Evolutionary conservation across 2,797 vertebrate species (phyloP).

Genomic region (Pseudomugil tenellus): DNA sequence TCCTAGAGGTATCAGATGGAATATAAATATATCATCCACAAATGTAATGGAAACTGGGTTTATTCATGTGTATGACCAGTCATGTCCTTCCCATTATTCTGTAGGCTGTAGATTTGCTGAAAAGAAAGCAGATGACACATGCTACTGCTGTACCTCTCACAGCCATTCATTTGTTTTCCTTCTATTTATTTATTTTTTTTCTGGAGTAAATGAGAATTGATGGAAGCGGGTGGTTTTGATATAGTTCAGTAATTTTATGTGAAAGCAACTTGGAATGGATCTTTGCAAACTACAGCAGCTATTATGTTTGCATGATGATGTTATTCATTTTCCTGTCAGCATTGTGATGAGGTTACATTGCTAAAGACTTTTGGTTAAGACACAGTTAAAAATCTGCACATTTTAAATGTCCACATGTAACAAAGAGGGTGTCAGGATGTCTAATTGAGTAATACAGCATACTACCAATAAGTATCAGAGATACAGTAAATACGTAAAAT

Average conservation of each 20-base stretch:
- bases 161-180: slow-evolving; percentile 8
- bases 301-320: slow-evolving; percentile 39
- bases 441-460: background rate
- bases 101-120: slow-evolving; percentile 4
- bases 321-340: slow-evolving; percentile 50
- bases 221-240: slow-evolving; percentile 48
- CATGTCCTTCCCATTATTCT: slow-evolving; percentile 10
- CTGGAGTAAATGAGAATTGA: slow-evolving; percentile 39
- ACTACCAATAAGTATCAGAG: background rate
- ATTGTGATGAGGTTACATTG: slow-evolving; percentile 41
- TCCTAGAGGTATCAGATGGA: background rate
- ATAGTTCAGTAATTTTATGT: slow-evolving; percentile 58
- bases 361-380: slow-evolving; percentile 28
- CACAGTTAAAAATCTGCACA: slow-evolving; percentile 1
- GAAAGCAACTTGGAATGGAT: slow-evolving; percentile 40
- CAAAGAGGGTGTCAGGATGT: background rate
- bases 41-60: background rate
- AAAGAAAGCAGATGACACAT: slow-evolving; percentile 25
- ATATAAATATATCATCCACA: background rate
- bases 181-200: slow-evolving; percentile 27
- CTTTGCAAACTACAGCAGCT: slow-evolving; percentile 40
- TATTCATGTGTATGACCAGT: slow-evolving; percentile 19
- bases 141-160: slow-evolving; percentile 24
- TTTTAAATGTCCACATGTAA: slow-evolving; percentile 9
- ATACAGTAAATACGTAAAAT: too few species aligned